These are phyloP conservation scores for Napeogenes sylphis DNA, from an alignment of 2,888 invertebrate genomes.

Conservation along the genomic window DNA sequence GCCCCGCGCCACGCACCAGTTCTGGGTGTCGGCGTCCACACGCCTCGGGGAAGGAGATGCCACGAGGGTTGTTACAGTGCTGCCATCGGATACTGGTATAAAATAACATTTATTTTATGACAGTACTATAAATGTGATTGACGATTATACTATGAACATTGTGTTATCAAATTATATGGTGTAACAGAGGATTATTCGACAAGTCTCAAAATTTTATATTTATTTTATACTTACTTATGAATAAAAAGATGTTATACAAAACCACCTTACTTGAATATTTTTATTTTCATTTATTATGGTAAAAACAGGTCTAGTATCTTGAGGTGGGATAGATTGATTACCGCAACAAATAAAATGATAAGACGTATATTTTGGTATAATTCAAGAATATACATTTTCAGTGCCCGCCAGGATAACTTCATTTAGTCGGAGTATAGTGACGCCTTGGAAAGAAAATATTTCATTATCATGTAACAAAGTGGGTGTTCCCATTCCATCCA, in stretches of 20 bases:
- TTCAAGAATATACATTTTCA: constrained; percentile 37
- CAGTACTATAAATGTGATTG: background rate
- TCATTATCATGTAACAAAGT: constrained; percentile 90
- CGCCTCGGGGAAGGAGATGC: constrained; percentile 90
- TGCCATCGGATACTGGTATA: constrained; percentile 82
- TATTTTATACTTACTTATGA: too few species aligned
- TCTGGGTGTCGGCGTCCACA: constrained; percentile 85
- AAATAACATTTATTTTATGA: constrained; percentile 9
- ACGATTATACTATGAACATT: too few species aligned
- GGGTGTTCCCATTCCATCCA: constrained; percentile 86
- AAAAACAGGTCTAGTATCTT: too few species aligned
- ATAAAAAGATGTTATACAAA: too few species aligned
- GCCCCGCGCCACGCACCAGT: constrained; percentile 85
- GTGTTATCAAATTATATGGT: too few species aligned
- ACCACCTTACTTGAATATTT: too few species aligned
- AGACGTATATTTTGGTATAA: background rate
- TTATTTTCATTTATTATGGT: too few species aligned
- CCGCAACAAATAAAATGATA: background rate
- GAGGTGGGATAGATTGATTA: too few species aligned
- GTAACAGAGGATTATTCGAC: too few species aligned
- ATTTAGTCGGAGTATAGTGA: constrained; percentile 86
- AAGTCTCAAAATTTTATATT: too few species aligned
- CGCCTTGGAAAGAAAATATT: constrained; percentile 93
- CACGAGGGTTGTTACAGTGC: constrained; percentile 85
- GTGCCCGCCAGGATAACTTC: constrained; percentile 94